Percentiles rank a stretch among this genome's conserved stretches.
Conservation (phyloP, 2,888 invertebrate species). For the Acrobasis suavella region DNA sequence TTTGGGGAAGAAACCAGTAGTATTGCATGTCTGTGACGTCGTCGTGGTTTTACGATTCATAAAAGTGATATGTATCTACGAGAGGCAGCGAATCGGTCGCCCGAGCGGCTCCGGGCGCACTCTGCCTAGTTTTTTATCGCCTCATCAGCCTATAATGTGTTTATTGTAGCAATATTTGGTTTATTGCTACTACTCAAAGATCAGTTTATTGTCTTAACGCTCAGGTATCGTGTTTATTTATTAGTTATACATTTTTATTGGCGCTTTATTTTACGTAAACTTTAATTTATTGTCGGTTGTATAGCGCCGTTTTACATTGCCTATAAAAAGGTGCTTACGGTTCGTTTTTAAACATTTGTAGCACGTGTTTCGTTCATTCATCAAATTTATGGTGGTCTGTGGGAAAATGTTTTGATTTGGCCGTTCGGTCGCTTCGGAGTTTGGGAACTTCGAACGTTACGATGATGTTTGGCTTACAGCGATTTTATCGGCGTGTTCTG, state of each 20-base stretch:
- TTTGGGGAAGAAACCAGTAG: constrained; percentile 74
- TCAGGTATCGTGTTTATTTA: constrained; percentile 82
- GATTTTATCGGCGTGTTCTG: constrained; percentile 39
- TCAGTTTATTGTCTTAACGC: constrained; percentile 79
- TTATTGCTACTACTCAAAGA: constrained; percentile 78
- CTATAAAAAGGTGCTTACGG: constrained; percentile 81
- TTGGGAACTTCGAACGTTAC: constrained; percentile 40
- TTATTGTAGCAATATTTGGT: constrained; percentile 81
- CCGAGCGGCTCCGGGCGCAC: constrained; percentile 32
- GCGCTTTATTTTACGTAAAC: constrained; percentile 81
- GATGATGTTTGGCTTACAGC: constrained; percentile 38
- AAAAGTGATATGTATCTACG: constrained; percentile 75
- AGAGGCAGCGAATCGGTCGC: constrained; percentile 50
- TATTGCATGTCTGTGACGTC: constrained; percentile 71
- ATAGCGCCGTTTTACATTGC: constrained; percentile 79
- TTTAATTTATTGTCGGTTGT: constrained; percentile 81
- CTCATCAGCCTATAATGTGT: constrained; percentile 79
- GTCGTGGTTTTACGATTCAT: constrained; percentile 74
- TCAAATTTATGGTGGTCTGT: constrained; percentile 80
- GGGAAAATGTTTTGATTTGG: constrained; percentile 77
- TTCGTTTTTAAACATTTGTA: constrained; percentile 80
- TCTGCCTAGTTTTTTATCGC: constrained; percentile 62
- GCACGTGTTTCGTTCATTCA: constrained; percentile 82
- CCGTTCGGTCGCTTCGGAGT: constrained; percentile 43
- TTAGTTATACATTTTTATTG: constrained; percentile 83